A percentile compares a stretch with the other conserved stretches of the same genome.
phyloP scores from a whole-genome alignment of 1,140 invertebrate species.

The Nasonia vitripennis region DNA sequence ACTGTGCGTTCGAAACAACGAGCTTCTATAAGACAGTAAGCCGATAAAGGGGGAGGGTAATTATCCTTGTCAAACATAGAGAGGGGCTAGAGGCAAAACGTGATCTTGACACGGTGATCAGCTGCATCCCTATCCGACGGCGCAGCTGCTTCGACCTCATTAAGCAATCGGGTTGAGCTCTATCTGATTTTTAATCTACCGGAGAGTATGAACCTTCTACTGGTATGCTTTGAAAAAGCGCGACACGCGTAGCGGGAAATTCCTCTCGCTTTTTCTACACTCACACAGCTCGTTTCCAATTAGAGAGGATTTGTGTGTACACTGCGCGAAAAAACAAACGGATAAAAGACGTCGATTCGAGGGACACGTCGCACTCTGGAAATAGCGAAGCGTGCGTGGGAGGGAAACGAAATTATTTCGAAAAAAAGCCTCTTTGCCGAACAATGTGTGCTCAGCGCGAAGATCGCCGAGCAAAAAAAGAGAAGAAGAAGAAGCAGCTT shows the following conservation, averaged over 20 bases:
- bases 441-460: neutral
- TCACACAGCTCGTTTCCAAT: neutral
- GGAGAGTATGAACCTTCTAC: no score
- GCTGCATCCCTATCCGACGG: neutral
- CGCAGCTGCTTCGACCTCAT: slow-evolving; percentile 57
- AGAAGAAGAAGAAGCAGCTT: slow-evolving; percentile 31
- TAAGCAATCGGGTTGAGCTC: slow-evolving; percentile 60
- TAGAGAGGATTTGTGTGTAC: neutral
- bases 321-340: no score
- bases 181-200: slow-evolving; percentile 40
- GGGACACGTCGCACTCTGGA: neutral
- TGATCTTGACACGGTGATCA: slow-evolving; percentile 59
- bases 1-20: no score
- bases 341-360: no score
- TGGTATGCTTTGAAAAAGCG: no score
- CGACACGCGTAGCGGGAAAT: no score
- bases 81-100: slow-evolving; percentile 40
- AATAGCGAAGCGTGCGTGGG: neutral
- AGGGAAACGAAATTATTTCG: slow-evolving; percentile 37
- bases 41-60: slow-evolving; percentile 38
- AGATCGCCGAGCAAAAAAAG: slow-evolving; percentile 37
- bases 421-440: slow-evolving; percentile 10
- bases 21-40: neutral
- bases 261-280: neutral
- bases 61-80: slow-evolving; percentile 46